Conservation (phyloP, 2,797 vertebrate genomes). For the Todus mexicanus region DNA sequence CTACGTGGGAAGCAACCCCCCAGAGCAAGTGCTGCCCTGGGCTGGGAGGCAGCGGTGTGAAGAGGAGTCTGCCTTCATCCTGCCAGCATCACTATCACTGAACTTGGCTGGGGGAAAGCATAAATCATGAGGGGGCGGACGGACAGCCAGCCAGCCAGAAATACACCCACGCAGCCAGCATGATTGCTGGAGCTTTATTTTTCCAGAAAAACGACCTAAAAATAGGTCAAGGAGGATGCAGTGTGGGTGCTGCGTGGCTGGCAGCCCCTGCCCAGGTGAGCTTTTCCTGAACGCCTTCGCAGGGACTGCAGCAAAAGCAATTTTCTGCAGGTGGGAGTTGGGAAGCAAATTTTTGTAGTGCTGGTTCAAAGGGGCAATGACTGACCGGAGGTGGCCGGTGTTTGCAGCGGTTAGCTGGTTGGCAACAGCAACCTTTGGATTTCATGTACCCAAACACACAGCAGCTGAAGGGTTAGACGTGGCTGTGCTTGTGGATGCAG, state of each 20-base stretch:
- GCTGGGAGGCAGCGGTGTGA: not conserved
- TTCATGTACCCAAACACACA: not conserved
- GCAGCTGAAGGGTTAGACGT: slow-evolving; percentile 23
- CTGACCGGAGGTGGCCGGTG: not conserved
- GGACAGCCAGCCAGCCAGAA: not conserved
- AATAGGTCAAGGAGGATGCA: not conserved
- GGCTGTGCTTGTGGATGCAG: not conserved
- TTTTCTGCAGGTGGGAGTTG: not conserved
- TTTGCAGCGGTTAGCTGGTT: not conserved
- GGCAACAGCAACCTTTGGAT: not conserved
- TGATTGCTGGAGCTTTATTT: not conserved
- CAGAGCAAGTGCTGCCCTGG: not conserved
- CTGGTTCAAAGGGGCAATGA: not conserved
- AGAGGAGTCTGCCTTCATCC: not conserved
- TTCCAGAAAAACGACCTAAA: not conserved
- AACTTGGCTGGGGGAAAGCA: not conserved
- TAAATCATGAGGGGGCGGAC: not conserved
- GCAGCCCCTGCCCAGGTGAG: not conserved
- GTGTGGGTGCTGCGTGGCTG: not conserved
- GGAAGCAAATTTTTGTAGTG: not conserved
- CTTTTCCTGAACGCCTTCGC: not conserved
- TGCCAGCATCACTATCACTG: not conserved
- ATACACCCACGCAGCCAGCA: not conserved
- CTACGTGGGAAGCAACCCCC: not conserved
- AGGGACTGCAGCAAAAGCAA: not conserved